Percentiles rank a stretch among this genome's conserved stretches.
phyloP scores from a whole-genome alignment of 2,888 invertebrate genomes.

The Leucoma salicis region DNA sequence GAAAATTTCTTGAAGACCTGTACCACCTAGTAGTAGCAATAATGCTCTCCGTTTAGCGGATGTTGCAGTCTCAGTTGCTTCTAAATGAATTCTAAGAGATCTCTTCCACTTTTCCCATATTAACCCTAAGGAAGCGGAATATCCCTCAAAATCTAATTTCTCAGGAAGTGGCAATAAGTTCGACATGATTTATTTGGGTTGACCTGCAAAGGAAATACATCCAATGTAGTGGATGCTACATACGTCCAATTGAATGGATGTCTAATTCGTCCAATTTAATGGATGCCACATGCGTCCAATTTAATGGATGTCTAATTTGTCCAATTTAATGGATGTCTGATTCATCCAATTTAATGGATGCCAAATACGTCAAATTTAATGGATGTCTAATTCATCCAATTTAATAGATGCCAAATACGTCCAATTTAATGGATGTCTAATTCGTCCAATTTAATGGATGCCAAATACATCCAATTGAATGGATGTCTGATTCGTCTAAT shows the following conservation, averaged over 20 bases:
- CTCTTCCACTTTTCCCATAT: conserved; percentile 12
- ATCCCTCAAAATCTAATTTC: conserved; percentile 10
- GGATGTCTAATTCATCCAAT: too few species aligned
- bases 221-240: not conserved
- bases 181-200: not conserved
- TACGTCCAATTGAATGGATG: not conserved
- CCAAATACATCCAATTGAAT: too few species aligned
- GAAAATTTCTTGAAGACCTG: conserved; percentile 7
- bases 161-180: not conserved
- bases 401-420: too few species aligned
- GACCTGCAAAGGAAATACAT: too few species aligned
- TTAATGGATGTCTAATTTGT: too few species aligned
- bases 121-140: conserved; percentile 1
- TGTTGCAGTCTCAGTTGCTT: conserved; percentile 1
- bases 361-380: too few species aligned
- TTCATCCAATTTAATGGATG: too few species aligned
- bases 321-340: too few species aligned
- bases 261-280: not conserved
- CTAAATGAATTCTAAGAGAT: conserved; percentile 4
- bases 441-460: too few species aligned
- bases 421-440: too few species aligned
- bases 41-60: not conserved
- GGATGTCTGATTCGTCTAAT: too few species aligned
- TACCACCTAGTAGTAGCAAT: conserved; percentile 4
- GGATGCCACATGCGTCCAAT: too few species aligned